phyloP scores from a whole-genome alignment of 2,888 invertebrate species.

The Drosophila meridionalis region DNA sequence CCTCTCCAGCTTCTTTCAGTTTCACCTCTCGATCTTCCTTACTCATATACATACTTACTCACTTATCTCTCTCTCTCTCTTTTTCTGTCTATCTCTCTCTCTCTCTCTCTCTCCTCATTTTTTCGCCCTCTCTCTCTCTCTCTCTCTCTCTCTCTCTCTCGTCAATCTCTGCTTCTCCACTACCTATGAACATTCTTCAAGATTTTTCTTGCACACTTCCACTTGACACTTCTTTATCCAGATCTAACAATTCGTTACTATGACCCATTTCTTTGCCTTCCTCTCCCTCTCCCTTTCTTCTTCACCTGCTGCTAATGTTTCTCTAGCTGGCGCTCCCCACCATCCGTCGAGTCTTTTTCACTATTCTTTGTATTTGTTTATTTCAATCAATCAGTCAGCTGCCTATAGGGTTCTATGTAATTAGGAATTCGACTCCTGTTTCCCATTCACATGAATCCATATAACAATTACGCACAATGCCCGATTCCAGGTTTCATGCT shows the following conservation, averaged over 20 bases:
- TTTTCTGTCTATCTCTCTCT: too few species aligned
- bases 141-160: background rate
- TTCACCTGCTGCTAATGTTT: background rate
- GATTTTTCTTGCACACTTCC: background rate
- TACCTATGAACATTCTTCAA: background rate
- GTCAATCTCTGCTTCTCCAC: background rate
- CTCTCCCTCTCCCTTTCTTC: background rate
- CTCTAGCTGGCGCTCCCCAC: too few species aligned
- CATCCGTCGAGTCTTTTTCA: background rate
- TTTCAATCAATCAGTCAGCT: background rate
- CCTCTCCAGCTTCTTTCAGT: too few species aligned
- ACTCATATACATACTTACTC: too few species aligned
- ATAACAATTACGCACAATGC: conserved; percentile 2
- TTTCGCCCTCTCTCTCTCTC: background rate
- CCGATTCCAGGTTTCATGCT: background rate
- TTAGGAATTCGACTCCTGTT: background rate
- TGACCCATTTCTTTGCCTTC: background rate
- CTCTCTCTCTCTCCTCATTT: background rate
- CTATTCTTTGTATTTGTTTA: background rate
- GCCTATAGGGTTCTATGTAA: background rate
- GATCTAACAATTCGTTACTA: background rate
- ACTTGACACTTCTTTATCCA: background rate
- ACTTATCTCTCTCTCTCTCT: background rate
- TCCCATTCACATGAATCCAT: background rate
- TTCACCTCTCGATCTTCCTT: too few species aligned